Percentiles rank a stretch among this genome's conserved stretches.
Conservation (phyloP, 2,888 invertebrate genomes). For the Megalurothrips usitatus region DNA sequence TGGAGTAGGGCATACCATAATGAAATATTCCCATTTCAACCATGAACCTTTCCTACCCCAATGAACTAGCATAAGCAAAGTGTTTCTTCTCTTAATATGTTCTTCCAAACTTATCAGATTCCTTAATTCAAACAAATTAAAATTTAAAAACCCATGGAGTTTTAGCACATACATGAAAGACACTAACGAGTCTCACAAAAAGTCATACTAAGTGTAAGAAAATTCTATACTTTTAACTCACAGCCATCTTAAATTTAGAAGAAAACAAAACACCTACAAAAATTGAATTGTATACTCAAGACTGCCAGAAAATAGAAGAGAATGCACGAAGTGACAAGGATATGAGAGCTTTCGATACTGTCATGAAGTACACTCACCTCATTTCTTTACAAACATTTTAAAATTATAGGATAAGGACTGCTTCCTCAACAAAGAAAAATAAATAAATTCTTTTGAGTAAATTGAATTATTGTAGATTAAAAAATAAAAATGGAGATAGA, state of each 20-base stretch:
- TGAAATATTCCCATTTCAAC: too few species aligned
- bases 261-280: constrained; percentile 2
- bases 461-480: too few species aligned
- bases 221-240: constrained; percentile 25
- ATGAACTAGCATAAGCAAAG: neutral
- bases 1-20: too few species aligned
- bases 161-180: neutral
- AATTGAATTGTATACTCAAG: neutral
- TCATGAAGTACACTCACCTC: too few species aligned
- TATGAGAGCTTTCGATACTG: neutral
- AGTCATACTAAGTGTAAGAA: constrained; percentile 5
- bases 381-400: too few species aligned
- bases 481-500: neutral
- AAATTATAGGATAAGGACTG: too few species aligned
- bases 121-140: constrained; percentile 1
- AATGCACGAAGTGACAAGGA: neutral
- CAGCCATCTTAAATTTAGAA: constrained; percentile 23
- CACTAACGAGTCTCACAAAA: constrained; percentile 8
- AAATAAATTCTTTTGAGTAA: too few species aligned
- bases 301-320: neutral
- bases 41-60: neutral
- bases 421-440: too few species aligned
- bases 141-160: neutral
- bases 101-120: neutral
- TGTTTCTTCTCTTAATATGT: neutral